A percentile compares a stretch with the other conserved stretches of the same genome.
phyloP scores from a whole-genome alignment of 2,113 vertebrate genomes.

The Spheniscus mendiculus region DNA sequence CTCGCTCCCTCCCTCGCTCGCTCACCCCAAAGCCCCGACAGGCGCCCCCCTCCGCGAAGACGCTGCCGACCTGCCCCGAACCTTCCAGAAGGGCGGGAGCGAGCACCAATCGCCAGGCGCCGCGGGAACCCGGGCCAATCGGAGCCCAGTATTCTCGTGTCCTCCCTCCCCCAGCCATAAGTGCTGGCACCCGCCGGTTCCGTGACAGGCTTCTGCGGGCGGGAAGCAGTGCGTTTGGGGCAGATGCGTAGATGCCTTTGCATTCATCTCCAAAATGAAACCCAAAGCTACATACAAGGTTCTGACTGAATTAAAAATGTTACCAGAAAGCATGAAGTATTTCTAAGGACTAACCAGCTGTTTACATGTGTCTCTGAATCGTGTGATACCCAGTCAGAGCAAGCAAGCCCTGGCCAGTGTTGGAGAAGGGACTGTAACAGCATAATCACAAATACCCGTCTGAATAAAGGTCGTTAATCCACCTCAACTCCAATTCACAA shows the following conservation, averaged over 20 bases:
- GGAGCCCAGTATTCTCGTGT: fast-evolving
- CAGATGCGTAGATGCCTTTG: fast-evolving
- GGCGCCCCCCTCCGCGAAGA: not conserved
- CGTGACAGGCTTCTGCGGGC: fast-evolving
- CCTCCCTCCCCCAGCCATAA: fast-evolving
- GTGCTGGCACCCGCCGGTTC: fast-evolving
- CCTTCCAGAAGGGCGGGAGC: not conserved
- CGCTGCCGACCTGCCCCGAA: fast-evolving
- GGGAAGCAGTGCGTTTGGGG: fast-evolving
- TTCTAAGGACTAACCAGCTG: fast-evolving
- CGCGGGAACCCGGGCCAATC: not conserved
- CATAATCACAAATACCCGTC: fast-evolving
- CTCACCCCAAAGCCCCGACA: fast-evolving
- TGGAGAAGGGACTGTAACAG: fast-evolving
- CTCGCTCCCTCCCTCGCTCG: fast-evolving
- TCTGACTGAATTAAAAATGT: not conserved
- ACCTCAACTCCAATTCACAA: no score
- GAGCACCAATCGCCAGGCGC: not conserved
- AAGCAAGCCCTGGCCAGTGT: fast-evolving
- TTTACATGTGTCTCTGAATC: fast-evolving
- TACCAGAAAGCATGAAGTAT: fast-evolving
- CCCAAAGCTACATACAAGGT: fast-evolving
- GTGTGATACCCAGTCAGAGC: fast-evolving
- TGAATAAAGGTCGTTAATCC: not conserved
- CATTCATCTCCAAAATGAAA: fast-evolving